Evolutionary conservation across 1,140 invertebrate species (phyloP), one percentile per base, ranked within the genome.

Genomic region (Sitophilus oryzae): DNA sequence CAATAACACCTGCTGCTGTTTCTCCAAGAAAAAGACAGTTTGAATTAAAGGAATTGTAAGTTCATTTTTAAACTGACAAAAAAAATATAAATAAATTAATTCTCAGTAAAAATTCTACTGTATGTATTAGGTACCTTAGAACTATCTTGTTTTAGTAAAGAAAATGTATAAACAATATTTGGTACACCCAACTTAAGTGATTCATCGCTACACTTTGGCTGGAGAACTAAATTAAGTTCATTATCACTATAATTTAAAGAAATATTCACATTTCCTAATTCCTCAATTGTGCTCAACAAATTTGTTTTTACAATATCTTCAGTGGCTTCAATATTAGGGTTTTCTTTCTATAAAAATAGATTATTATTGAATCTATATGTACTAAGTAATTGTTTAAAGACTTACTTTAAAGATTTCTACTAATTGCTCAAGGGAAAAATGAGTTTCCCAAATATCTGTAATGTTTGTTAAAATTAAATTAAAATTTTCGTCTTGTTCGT

Each of bases 11-110:
- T 52, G 42, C 44, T 66, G 60, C 21, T 54, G 50, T 30, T 49
- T 53, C 48, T 64, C 62, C 22, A 66, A 59, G 25, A 55, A 57
- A 37, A 56, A 52, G 23, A 66, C 49, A 8, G 60, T 64, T 44
- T 60, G 52, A 8, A 62, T 58, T 16, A 60, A 44, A 10, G 60
- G 50, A 10, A 64, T 20, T n/a, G 60, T 62, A 15, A 65, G 44
- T 35, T 40, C 47, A 53, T 48, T 40, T 46, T 37, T 60, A 34
- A 63, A 61, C 61, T 63, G 23, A 45, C 61, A 63, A 51, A 43
- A 52, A 44, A 18, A 19, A 51, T 49, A 20, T 22, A 5, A 3
- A 18, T 3, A 2, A 40, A 9, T 8, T 1, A 1, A 9, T 40
- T 1, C 16, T 40, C 18, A 40, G 18, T 40, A 9, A 30, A 35